Conservation (phyloP, 2,888 invertebrate species). For the Ctena decussata region DNA sequence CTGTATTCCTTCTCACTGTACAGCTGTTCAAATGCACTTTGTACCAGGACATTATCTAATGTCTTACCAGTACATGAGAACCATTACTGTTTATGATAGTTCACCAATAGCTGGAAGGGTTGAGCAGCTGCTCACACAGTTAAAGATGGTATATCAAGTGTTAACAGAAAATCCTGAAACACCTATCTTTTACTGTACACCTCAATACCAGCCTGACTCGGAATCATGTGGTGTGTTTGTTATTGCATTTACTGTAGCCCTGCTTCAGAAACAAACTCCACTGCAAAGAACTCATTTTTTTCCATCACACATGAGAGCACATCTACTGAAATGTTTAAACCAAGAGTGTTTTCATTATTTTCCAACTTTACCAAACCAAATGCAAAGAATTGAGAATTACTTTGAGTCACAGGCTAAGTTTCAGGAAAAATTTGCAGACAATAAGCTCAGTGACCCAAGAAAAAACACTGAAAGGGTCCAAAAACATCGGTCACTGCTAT, state of each 20-base stretch:
- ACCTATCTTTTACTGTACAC: conserved; percentile 10
- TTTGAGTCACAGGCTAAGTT: not conserved
- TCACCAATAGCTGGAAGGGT: not conserved
- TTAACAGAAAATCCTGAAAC: not conserved
- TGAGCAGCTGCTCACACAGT: not conserved
- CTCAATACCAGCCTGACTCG: conserved; percentile 20
- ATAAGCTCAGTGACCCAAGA: not conserved
- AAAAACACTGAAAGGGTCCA: not conserved
- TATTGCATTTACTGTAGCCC: conserved; percentile 13
- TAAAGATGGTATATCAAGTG: not conserved
- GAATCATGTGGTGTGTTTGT: conserved; percentile 27
- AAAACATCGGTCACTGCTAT: too few relatives aligned
- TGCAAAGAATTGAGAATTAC: not conserved
- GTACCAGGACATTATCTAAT: conserved; percentile 20
- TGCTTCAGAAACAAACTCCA: not conserved
- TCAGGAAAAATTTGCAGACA: not conserved
- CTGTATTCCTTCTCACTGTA: not conserved
- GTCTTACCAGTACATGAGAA: conserved; percentile 1
- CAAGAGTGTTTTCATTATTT: not conserved
- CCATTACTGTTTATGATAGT: conserved; percentile 15
- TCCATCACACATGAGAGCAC: not conserved
- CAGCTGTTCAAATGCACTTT: conserved; percentile 25
- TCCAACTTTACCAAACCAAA: not conserved
- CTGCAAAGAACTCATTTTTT: not conserved
- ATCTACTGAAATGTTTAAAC: not conserved